These are phyloP conservation scores for Mustela lutreola DNA, from an alignment of 2,113 vertebrate species.

Conservation along the genomic window DNA sequence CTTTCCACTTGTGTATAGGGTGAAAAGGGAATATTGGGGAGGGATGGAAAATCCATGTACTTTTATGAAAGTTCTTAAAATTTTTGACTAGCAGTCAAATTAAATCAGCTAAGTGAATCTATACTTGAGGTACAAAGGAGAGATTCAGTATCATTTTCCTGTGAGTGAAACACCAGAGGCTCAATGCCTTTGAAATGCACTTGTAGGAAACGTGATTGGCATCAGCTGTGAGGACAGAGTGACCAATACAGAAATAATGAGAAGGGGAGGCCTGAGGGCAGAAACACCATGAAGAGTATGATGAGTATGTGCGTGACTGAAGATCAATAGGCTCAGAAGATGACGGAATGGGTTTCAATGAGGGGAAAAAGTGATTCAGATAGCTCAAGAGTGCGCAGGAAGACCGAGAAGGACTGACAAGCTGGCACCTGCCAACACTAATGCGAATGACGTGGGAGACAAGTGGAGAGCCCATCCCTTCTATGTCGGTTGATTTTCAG, in stretches of 20 bases:
- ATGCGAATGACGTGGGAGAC: neutral
- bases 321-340: constrained; percentile 79
- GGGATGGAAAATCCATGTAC: neutral
- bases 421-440: neutral
- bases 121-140: constrained; percentile 39
- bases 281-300: constrained; percentile 69
- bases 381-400: neutral
- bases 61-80: constrained; percentile 49
- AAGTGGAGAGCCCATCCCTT: neutral
- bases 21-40: neutral
- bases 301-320: constrained; percentile 75
- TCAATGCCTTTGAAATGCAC: constrained; percentile 81
- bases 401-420: constrained; percentile 27
- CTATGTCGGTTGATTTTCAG: neutral
- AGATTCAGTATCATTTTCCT: constrained; percentile 51
- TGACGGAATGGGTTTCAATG: constrained; percentile 75
- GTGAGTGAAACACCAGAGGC: constrained; percentile 55
- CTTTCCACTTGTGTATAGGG: neutral
- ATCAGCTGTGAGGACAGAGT: constrained; percentile 76
- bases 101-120: constrained; percentile 37
- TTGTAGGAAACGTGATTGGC: constrained; percentile 79
- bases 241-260: constrained; percentile 80
- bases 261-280: constrained; percentile 79
- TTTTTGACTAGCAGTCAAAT: constrained; percentile 14
- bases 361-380: constrained; percentile 50